Evolutionary conservation across 2,113 vertebrate genomes (phyloP), one percentile per base, ranked within the genome.

Genomic region (Dryoscopus gambensis): DNA sequence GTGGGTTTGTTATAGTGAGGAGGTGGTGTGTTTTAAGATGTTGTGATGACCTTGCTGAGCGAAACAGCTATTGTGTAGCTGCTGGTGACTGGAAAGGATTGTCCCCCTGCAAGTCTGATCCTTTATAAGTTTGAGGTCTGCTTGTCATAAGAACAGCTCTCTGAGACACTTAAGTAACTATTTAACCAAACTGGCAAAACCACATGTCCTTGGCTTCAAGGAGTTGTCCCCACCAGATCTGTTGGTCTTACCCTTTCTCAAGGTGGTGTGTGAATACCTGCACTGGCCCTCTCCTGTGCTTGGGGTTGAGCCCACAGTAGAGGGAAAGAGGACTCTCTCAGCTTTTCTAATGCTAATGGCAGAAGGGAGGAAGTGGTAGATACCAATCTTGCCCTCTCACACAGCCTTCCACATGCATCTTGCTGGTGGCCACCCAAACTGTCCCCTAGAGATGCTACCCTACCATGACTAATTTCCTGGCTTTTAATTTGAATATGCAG

Each of bases 401-500:
- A 28, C 8, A 18, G 85, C 73, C 73, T 87, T 89, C 82, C 63
- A 76, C 3, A 1, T 0, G 0, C 67, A 46, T 90, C 68, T 90
- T 92, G 47, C 44, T 89, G 63, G 28, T 88, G 83, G 64, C 60
- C 85, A 90, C 79, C 71, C 85, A 70, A 13, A 59, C 64, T 88
- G 25, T 75, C 52, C 92, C 31, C 52, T 83, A 40, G 35, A 87
- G 71, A 70, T 59, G 67, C 50, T 84, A 8, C 20, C n/a, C 37
- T 65, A 35, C 55, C 56, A 8, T 96, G 90, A 96, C 87, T 94
- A 80, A 94, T 93, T 94, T 93, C 90, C 85, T 92, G 87, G 47
- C 37, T 90, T 93, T 74, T 94, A 78, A 63, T 95, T 94, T 86
- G 64, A 86, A 92, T 75, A 74, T 21, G 22, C 18, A 52, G 52